These are phyloP conservation scores for Empidonax alnorum DNA, from an alignment of 2,113 vertebrate genomes.

Conservation along the genomic window DNA sequence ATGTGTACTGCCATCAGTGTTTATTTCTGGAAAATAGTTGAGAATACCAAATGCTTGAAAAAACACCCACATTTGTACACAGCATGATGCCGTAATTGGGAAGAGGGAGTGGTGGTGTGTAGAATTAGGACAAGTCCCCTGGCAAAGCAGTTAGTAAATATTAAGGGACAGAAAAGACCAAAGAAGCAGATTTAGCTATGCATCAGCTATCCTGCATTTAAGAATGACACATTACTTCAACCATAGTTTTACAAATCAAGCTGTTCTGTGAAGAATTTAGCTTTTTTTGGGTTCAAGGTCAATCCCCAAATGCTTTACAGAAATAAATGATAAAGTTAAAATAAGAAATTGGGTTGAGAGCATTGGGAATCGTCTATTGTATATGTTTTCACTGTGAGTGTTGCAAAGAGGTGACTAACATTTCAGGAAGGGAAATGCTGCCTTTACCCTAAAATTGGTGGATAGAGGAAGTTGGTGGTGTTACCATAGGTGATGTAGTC, in stretches of 20 bases:
- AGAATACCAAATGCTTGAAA: background rate
- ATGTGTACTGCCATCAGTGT: background rate
- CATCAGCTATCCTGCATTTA: background rate
- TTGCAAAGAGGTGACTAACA: background rate
- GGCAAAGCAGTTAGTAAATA: background rate
- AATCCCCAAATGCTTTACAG: conserved; percentile 20
- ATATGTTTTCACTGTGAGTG: background rate
- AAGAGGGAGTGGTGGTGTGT: background rate
- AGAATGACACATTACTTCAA: background rate
- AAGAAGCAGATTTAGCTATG: background rate
- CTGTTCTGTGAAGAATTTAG: background rate
- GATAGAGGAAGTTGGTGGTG: background rate
- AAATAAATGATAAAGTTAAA: conserved; percentile 40
- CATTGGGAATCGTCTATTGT: background rate
- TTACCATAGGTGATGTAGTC: background rate
- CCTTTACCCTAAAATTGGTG: background rate
- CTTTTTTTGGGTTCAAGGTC: conserved; percentile 26
- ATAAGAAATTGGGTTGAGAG: conserved; percentile 37
- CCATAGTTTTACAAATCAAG: background rate
- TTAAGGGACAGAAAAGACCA: background rate
- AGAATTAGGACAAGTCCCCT: background rate
- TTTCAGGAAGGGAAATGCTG: background rate
- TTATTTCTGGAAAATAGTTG: background rate
- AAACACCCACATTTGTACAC: background rate
- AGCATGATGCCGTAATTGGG: background rate